A percentile compares a stretch with the other conserved stretches of the same genome.
These are phyloP conservation scores for Dasyornis broadbenti DNA, from an alignment of 2,113 vertebrate species.

Conservation along the genomic window DNA sequence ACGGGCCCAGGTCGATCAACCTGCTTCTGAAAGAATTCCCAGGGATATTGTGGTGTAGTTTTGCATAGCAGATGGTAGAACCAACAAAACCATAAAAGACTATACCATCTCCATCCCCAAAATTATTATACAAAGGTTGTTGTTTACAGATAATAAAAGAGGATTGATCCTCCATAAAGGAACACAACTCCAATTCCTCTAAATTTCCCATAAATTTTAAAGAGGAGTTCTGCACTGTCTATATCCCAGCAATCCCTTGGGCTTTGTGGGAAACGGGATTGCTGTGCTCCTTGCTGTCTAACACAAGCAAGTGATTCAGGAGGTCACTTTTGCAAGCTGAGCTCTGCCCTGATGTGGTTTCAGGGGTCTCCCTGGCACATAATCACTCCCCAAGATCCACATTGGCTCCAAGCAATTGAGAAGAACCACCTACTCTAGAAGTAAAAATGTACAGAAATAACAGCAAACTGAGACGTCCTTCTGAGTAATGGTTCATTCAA, in stretches of 20 bases:
- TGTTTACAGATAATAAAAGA: not conserved
- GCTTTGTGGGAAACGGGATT: not conserved
- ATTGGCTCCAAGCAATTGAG: not conserved
- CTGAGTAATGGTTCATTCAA: accelerated
- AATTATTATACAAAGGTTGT: not conserved
- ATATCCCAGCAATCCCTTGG: not conserved
- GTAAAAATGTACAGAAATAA: not conserved
- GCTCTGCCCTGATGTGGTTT: not conserved
- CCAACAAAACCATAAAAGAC: not conserved
- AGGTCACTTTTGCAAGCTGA: not conserved
- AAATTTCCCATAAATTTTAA: not conserved
- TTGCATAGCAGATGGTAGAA: not conserved
- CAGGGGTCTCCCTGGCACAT: not conserved
- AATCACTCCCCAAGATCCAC: not conserved
- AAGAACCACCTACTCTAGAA: not conserved
- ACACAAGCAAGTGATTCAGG: not conserved
- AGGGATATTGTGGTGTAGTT: not conserved
- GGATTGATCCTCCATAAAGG: not conserved
- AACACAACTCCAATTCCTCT: not conserved
- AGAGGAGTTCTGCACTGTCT: not conserved
- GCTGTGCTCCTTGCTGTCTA: not conserved
- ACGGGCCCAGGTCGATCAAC: not conserved
- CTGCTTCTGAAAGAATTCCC: not conserved
- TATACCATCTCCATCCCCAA: accelerated
- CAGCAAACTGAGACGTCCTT: not conserved